Evolutionary conservation across 2,888 invertebrate genomes (phyloP), one percentile per base, ranked within the genome.

Genomic region (Altica lythri): DNA sequence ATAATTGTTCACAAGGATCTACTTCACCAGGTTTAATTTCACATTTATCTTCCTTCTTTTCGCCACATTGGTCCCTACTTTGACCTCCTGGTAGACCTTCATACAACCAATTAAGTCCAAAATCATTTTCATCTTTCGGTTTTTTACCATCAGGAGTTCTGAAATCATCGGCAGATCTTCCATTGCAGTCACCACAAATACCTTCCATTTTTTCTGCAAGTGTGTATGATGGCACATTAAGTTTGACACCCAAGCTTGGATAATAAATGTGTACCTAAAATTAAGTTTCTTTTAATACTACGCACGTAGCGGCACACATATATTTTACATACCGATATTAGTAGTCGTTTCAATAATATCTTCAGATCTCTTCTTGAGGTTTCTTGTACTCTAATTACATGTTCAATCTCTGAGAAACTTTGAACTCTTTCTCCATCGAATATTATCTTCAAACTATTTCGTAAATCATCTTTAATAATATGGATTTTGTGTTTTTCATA

Each of bases 181-280:
- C 83, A 42, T 86, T 83, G 70, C 88, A 89, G 61, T 86, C 83
- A 44, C 92, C 92, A 72, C 92, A 93, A 1, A 93, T 78, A 1
- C 92, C 92, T 72, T 91, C 89, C 48, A 89, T 83, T 58, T 81
- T 83, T 56, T 85, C 84, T 29, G 80, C 82, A 74, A 89, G 92
- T 50, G 85, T 77, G 59, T 85, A 83, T 1, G 92, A 90, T 0
- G 92, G 90, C 1, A 90, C 80, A 51, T 82, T 84, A 3, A 88
- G 72, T 38, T 80, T 72, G 6, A 78, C 77, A 1, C 78, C 81
- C 53, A 78, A 70, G 16, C 79, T 78, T 14, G 77, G 76, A 59
- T 73, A 77, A 57, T 76, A 78, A 40, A 78, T 76, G 1, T 75
- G 72, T 1, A 80, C 76, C 71, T 79, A 60, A 18, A 54, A 44